Evolutionary conservation across 2,113 vertebrate species (phyloP).

Genomic region (Delphinapterus leucas): DNA sequence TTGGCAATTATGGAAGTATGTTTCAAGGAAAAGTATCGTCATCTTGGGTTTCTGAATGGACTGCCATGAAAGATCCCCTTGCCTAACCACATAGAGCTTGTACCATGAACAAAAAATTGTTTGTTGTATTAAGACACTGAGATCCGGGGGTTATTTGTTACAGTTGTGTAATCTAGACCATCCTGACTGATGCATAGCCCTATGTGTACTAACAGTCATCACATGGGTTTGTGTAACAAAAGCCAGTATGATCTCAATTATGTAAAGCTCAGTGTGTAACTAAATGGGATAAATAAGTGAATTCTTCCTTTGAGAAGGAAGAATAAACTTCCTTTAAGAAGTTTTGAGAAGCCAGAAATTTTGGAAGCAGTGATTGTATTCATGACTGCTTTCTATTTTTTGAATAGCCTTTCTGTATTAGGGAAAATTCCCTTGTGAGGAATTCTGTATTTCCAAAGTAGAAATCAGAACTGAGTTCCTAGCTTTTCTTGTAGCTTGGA

Average conservation of each 20-base stretch:
- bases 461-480: neutral
- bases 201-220: neutral
- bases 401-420: neutral
- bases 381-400: neutral
- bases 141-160: neutral
- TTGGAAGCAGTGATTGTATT: neutral
- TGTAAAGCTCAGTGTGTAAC: neutral
- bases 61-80: neutral
- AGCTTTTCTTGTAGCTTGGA: neutral
- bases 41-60: neutral
- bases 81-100: neutral
- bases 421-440: neutral
- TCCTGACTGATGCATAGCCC: neutral
- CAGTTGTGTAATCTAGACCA: neutral
- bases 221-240: neutral
- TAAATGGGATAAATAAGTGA: neutral
- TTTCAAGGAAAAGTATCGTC: neutral
- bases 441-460: neutral
- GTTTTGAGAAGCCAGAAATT: neutral
- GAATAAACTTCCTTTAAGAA: neutral
- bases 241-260: neutral
- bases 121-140: neutral
- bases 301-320: neutral
- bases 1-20: neutral
- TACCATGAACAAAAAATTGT: neutral